Evolutionary conservation across 92 coral and sea anemone genomes (phyloP).

Genomic region (Parazoanthus atlanticus): DNA sequence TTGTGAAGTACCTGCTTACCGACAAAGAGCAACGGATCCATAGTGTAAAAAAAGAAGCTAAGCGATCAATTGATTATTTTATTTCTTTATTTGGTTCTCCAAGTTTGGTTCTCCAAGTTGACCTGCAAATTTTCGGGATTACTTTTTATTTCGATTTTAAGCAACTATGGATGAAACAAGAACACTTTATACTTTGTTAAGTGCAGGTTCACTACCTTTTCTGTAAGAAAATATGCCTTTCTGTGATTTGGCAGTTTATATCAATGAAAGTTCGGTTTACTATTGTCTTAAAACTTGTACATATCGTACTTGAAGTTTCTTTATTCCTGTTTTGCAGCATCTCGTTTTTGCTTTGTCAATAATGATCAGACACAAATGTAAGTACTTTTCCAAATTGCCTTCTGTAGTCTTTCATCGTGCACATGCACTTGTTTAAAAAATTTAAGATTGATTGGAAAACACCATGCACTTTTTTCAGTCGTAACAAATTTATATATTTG

Average conservation of each 20-base stretch:
- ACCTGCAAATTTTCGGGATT: neutral
- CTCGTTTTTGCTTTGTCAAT: slow-evolving; percentile 21
- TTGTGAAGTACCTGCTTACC: neutral
- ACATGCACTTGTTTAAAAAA: neutral
- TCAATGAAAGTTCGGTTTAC: neutral
- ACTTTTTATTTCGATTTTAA: neutral
- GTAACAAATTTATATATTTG: neutral
- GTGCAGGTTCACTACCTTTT: slow-evolving; percentile 20
- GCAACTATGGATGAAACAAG: neutral
- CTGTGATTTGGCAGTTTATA: slow-evolving; percentile 1
- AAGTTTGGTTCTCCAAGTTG: slow-evolving; percentile 1
- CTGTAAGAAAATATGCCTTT: neutral
- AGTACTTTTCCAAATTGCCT: neutral
- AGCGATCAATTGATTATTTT: neutral
- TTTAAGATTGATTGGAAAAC: neutral
- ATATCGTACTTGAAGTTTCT: neutral
- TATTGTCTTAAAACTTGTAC: slow-evolving; percentile 14
- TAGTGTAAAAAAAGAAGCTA: neutral
- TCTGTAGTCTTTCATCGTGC: neutral
- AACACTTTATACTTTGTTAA: slow-evolving; percentile 16
- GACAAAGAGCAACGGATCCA: neutral
- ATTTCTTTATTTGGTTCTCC: neutral
- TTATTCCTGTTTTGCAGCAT: neutral
- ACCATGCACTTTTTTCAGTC: neutral
- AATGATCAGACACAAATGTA: neutral